A percentile compares a stretch with the other conserved stretches of the same genome.
Evolutionary conservation across 2,888 invertebrate genomes (phyloP).

Genomic region (Galeruca laticollis): DNA sequence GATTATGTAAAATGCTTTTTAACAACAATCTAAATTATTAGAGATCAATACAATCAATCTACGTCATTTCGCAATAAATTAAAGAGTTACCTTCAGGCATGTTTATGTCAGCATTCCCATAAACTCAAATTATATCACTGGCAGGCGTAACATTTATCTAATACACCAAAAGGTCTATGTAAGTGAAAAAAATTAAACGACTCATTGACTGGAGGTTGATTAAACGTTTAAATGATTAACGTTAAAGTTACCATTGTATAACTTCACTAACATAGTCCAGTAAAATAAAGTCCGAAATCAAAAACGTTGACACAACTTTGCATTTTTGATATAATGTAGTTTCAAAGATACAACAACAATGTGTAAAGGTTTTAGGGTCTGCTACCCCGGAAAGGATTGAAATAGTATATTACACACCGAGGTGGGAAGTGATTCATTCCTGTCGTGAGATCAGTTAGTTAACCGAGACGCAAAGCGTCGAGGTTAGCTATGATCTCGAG

Average conservation of each 20-base stretch:
- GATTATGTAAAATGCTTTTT: neutral
- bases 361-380: too few species aligned
- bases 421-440: too few species aligned
- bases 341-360: too few species aligned
- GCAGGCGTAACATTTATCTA: conserved; percentile 5
- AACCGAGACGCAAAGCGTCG: too few species aligned
- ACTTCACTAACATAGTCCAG: too few species aligned
- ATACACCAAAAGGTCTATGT: neutral
- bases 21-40: conserved; percentile 4
- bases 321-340: too few species aligned
- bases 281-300: too few species aligned
- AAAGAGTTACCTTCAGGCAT: conserved; percentile 1
- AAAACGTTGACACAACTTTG: too few species aligned
- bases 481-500: too few species aligned
- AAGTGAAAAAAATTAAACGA: neutral
- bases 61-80: conserved; percentile 2
- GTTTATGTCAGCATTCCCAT: conserved; percentile 2
- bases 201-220: neutral
- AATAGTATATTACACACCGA: too few species aligned
- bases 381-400: too few species aligned
- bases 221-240: neutral
- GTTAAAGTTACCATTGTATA: neutral
- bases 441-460: too few species aligned
- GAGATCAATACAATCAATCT: neutral
- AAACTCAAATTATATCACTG: neutral